Conservation (phyloP, 2,797 vertebrate species). For the Coilia nasus region DNA sequence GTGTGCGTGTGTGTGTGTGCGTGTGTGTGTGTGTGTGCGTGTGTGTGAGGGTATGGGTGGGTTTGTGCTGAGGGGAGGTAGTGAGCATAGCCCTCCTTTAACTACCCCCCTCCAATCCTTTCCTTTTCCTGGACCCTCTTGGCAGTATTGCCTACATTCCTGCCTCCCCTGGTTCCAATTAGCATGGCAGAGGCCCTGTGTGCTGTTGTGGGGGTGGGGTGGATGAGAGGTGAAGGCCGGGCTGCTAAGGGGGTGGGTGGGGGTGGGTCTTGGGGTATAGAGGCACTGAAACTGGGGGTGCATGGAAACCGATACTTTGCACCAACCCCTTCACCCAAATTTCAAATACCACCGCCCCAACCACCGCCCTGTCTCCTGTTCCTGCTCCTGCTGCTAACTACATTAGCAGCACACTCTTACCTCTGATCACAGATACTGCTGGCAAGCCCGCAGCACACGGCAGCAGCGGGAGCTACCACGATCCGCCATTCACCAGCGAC, state of each 20-base stretch:
- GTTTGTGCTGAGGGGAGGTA: neutral
- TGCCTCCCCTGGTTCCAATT: constrained; percentile 9
- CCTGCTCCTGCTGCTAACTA: constrained; percentile 4
- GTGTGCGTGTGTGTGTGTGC: constrained; percentile 18
- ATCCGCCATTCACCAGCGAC: neutral
- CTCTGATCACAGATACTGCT: neutral
- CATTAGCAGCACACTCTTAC: neutral
- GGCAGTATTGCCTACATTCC: neutral
- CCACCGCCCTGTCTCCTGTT: neutral
- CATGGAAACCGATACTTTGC: neutral
- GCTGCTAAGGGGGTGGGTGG: neutral
- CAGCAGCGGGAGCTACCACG: neutral
- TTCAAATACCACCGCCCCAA: neutral
- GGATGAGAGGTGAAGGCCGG: too few species aligned
- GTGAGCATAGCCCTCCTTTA: neutral
- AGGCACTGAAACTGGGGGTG: neutral
- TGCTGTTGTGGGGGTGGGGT: neutral
- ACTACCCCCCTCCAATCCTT: neutral
- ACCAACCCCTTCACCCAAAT: neutral
- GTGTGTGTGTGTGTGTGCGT: neutral
- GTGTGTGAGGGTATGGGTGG: neutral
- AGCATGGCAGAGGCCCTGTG: neutral
- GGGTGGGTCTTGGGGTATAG: neutral
- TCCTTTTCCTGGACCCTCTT: neutral
- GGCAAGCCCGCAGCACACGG: neutral